phyloP scores from a whole-genome alignment of 23 tunicate species.

The Botrylloides violaceus region DNA sequence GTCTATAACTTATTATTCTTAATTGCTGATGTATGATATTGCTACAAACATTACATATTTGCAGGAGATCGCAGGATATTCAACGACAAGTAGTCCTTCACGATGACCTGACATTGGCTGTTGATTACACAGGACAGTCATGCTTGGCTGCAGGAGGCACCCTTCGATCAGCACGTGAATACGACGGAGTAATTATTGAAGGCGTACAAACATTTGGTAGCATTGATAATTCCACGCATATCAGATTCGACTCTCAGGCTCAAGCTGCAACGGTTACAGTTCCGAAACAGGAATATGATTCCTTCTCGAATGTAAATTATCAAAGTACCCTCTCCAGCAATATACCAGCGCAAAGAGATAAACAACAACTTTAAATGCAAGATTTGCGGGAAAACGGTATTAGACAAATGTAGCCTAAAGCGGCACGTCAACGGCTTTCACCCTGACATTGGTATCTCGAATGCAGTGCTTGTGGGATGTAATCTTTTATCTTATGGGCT shows the following conservation, averaged over 20 bases:
- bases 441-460: too few species aligned
- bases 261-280: not conserved
- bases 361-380: too few species aligned
- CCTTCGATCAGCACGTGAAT: constrained; percentile 18
- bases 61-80: constrained; percentile 47
- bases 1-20: too few species aligned
- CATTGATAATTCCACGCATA: not conserved
- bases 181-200: constrained; percentile 12
- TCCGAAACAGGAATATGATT: not conserved
- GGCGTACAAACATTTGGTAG: not conserved
- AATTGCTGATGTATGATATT: too few species aligned
- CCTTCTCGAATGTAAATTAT: not conserved
- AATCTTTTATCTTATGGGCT: too few species aligned
- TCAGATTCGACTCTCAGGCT: not conserved
- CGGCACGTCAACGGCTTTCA: too few species aligned
- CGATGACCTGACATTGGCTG: constrained; percentile 39
- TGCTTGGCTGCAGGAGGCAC: constrained; percentile 4
- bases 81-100: constrained; percentile 52
- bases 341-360: too few species aligned
- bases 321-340: not conserved
- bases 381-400: too few species aligned
- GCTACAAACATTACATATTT: too few species aligned
- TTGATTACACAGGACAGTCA: constrained; percentile 15
- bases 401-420: too few species aligned
- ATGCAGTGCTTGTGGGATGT: too few species aligned